A percentile compares a stretch with the other conserved stretches of the same genome.
These are phyloP conservation scores for Grantiella picta DNA, from an alignment of 2,113 vertebrate species.

Conservation along the genomic window DNA sequence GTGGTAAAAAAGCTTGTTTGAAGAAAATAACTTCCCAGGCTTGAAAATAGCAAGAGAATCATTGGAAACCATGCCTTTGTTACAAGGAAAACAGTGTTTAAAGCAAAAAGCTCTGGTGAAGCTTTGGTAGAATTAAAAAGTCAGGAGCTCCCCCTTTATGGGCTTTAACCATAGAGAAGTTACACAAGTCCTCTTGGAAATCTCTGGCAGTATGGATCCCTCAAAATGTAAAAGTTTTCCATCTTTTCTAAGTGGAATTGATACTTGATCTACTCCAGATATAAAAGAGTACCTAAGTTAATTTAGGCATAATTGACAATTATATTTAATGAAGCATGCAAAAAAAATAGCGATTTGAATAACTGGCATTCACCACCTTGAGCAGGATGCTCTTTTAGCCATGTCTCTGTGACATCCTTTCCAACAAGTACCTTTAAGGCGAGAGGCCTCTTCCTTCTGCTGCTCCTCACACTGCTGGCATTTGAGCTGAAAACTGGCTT, in stretches of 20 bases:
- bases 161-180: background rate
- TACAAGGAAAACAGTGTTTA: background rate
- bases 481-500: conserved; percentile 82
- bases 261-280: background rate
- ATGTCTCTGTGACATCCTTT: background rate
- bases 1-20: background rate
- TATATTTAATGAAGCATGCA: background rate
- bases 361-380: background rate
- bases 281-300: background rate
- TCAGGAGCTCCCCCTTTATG: background rate
- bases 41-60: background rate
- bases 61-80: background rate
- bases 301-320: background rate
- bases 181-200: background rate
- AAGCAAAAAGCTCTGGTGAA: background rate
- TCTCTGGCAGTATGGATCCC: background rate
- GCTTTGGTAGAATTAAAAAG: background rate
- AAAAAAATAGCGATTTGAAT: background rate
- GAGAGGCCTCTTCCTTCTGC: conserved; percentile 76
- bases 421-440: conserved; percentile 79
- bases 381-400: background rate
- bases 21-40: background rate
- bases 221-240: background rate
- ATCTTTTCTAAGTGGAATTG: background rate
- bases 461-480: conserved; percentile 80